Base-by-base conservation (phyloP, 2,797 vertebrate genomes). In the Lateolabrax maculatus region DNA sequence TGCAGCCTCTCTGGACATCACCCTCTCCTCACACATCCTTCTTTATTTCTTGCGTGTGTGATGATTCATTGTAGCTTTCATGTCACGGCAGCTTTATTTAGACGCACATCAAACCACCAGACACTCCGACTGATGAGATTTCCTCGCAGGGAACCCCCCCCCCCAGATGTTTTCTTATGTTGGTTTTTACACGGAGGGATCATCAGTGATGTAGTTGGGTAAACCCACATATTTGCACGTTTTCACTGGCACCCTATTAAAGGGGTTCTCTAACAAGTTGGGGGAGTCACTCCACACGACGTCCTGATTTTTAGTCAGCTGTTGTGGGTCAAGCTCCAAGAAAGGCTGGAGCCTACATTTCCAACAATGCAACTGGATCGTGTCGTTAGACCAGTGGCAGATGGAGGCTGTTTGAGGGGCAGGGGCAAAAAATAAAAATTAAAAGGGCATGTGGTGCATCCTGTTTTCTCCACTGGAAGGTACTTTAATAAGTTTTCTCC, bases 21-120 rank as follows among this genome's bases (percentile, higher is more conserved):
- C n/a, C n/a, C n/a, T n/a, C n/a, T n/a, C n/a, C n/a, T n/a, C n/a
- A 25, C 9, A 19, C 52, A 27, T 37, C 31, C n/a, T 23, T 43
- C 13, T 29, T n/a, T 29, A 3, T 39, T 18, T 49, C 10, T 13
- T 27, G 1, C 19, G 57, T 44, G 0, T 2, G 16, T 18, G 56
- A 34, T 51, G 56, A 27, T 13, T 52, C 63, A 61, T 27, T 62
- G 49, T 46, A 43, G 65, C 52, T 72, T 71, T 62, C 56, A 68
- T 77, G 62, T 66, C 52, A 69, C 21, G 10, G 18, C n/a, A 21
- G 49, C 67, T 80, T 80, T 44, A 63, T 83, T 83, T 72, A 79
- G 66, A 55, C 23, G 9, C 55, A 57, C 66, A 71, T 81, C 64
- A 80, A 79, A 84, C 65, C 57, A 31, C 5, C 58, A 77, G 51